These are phyloP conservation scores for Lagenorhynchus albirostris DNA, from an alignment of 2,113 vertebrate species.

Conservation along the genomic window DNA sequence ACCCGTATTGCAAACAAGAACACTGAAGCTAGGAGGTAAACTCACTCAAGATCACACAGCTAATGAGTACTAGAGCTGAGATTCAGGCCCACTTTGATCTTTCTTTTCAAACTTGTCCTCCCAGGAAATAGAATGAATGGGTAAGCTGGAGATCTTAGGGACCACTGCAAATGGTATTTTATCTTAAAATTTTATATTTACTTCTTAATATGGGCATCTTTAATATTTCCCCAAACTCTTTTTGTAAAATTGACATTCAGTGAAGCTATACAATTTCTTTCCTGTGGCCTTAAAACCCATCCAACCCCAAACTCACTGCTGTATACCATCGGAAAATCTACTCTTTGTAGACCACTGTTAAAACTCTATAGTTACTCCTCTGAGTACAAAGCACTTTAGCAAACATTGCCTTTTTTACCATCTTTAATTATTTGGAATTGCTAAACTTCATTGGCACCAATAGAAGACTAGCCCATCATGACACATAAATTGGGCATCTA, in stretches of 20 bases:
- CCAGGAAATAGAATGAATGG: neutral
- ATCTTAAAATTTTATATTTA: neutral
- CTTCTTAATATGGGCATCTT: neutral
- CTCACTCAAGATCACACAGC: neutral
- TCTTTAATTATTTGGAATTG: neutral
- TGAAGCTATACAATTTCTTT: neutral
- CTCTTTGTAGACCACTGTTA: neutral
- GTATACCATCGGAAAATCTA: neutral
- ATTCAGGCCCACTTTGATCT: neutral
- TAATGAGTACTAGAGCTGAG: neutral
- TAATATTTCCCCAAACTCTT: neutral
- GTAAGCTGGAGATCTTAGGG: neutral
- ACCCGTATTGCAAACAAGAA: neutral
- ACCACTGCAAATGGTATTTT: neutral
- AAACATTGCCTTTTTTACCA: neutral
- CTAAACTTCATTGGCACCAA: neutral
- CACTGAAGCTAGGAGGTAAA: neutral
- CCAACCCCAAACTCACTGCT: neutral
- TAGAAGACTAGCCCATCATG: neutral
- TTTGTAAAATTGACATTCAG: neutral
- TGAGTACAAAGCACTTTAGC: neutral
- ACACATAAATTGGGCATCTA: neutral
- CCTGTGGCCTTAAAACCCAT: neutral
- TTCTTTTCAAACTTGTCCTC: neutral
- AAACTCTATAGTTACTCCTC: slow-evolving; percentile 4